Conservation (phyloP, 2,797 vertebrate genomes). For the Rhinella marina region DNA sequence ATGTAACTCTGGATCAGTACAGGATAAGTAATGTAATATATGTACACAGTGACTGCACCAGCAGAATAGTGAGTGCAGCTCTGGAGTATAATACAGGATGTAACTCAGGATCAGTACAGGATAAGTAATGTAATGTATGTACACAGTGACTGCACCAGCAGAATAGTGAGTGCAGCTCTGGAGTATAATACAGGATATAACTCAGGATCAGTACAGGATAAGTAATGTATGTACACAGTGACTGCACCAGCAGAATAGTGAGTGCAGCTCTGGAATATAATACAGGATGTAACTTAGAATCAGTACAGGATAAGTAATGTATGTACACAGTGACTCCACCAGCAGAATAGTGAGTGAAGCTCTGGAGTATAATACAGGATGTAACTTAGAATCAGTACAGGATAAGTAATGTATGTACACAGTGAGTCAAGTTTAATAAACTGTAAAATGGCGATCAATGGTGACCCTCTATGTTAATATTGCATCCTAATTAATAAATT, state of each 20-base stretch:
- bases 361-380: conserved; percentile 3
- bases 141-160: background rate
- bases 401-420: background rate
- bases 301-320: background rate
- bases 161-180: conserved; percentile 16
- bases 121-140: background rate
- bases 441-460: background rate
- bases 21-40: background rate
- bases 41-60: background rate
- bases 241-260: background rate
- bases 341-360: conserved; percentile 10
- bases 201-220: background rate
- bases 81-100: conserved; percentile 7
- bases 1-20: background rate
- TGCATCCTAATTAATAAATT: conserved; percentile 27
- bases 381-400: background rate
- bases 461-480: conserved; percentile 2
- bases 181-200: conserved; percentile 3
- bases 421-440: background rate
- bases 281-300: background rate
- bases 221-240: background rate
- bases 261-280: conserved; percentile 9
- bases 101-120: no score
- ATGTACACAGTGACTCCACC: background rate
- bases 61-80: background rate